Evolutionary conservation across 1,140 invertebrate species (phyloP), one percentile per base, ranked within the genome.

Genomic region (Macrotrachela quadricornifera): DNA sequence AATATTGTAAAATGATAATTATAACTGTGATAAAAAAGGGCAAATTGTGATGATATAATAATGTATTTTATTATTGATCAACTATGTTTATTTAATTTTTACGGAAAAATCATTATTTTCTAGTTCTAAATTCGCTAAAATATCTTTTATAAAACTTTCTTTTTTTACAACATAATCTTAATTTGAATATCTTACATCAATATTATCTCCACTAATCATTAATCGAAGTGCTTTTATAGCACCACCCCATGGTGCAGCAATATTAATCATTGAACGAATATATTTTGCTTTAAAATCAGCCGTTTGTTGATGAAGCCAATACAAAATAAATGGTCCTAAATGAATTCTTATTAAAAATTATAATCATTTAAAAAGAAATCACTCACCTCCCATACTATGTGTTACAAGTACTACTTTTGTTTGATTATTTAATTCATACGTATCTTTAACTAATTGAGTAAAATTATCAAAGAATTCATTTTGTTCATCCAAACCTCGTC

Each of bases 181-280:
- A n/a, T n/a, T n/a, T n/a, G 8, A 30, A 30, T 30, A 30, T 30
- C 21, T 39, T n/a, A 56, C 40, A 30, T 57, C 43, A 18, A 56
- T 50, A 43, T 49, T 37, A 64, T 69, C 70, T 85, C 86, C 90
- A 63, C 90, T 82, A 42, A 85, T 81, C 75, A 85, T 88, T 4
- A 92, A 84, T 71, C 91, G 85, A 0, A 94, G 66, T 6, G 86
- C 80, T 70, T 95, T 95, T 0, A 88, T 75, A 15, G 85, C 81
- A 13, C 91, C 90, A 41, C 79, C 87, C 86, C 87, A 97, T 12
- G 83, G 85, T n/a, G 82, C 87, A 30, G 82, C 80, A 14, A 97
- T 64, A 1, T 83, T 80, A 6, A 99, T 77, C 49, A 90, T 70
- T 13, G 78, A 66, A 56, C 76, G 71, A 15, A 99, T 79, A 64